phyloP scores from a whole-genome alignment of 2,888 invertebrate genomes.

The Agriopis leucophaearia region DNA sequence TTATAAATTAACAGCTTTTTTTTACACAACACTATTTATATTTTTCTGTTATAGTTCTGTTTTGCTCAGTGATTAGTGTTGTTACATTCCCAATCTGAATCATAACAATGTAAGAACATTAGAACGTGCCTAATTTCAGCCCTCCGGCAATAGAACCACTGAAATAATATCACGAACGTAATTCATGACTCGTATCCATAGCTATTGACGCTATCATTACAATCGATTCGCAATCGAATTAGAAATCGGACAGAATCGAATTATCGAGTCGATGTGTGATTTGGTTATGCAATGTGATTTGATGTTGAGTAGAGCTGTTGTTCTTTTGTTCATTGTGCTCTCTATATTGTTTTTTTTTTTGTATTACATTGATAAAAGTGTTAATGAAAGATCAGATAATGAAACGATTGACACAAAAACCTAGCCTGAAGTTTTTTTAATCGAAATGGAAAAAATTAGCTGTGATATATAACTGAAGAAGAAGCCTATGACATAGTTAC shows the following conservation, averaged over 20 bases:
- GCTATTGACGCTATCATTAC: conserved; percentile 57
- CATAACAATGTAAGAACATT: conserved; percentile 3
- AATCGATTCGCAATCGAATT: conserved; percentile 71
- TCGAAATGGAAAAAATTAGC: no score
- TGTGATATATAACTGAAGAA: no score
- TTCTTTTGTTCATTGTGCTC: neutral
- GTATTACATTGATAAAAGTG: neutral
- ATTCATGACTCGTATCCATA: conserved; percentile 34
- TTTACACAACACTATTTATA: neutral
- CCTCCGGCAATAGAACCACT: conserved; percentile 18
- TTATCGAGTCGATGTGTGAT: conserved; percentile 60
- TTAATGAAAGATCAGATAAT: neutral
- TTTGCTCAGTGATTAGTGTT: neutral
- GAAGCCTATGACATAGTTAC: no score
- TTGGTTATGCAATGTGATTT: conserved; percentile 62
- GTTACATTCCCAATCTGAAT: neutral
- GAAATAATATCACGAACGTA: conserved; percentile 25
- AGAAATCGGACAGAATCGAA: conserved; percentile 71
- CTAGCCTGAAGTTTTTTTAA: no score
- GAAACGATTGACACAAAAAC: neutral
- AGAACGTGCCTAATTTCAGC: conserved; percentile 21
- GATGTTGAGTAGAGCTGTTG: conserved; percentile 36
- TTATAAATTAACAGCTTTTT: no score
- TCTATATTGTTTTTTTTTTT: neutral
- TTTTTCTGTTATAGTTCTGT: neutral